Percentiles rank a stretch among this genome's conserved stretches.
Conservation (phyloP, 1,140 invertebrate species). For the Leptonema lineaticorne region DNA sequence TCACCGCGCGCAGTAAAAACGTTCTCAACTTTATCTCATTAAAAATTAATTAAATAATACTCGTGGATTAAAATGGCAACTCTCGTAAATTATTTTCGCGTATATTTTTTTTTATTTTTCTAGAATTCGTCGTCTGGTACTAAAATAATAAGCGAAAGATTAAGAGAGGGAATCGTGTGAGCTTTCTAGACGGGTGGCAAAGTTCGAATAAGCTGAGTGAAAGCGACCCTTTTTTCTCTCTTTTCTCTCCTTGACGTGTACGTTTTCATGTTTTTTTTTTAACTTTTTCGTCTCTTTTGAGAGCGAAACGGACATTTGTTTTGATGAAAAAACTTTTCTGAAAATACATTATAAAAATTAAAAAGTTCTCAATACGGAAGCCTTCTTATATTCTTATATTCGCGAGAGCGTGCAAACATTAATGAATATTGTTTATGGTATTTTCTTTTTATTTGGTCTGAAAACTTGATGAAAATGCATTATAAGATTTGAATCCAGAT, state of each 20-base stretch:
- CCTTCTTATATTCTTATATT: too few relatives aligned
- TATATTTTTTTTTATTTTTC: neutral
- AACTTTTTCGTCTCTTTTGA: too few relatives aligned
- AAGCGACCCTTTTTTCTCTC: too few relatives aligned
- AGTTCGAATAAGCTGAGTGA: too few relatives aligned
- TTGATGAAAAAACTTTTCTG: slow-evolving; percentile 40
- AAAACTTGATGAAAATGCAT: too few relatives aligned
- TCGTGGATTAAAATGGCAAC: slow-evolving; percentile 40
- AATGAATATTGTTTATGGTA: too few relatives aligned
- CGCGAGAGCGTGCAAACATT: too few relatives aligned
- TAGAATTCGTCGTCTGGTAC: slow-evolving; percentile 15
- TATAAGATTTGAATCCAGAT: neutral
- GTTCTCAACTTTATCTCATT: slow-evolving; percentile 42
- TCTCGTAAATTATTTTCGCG: slow-evolving; percentile 40
- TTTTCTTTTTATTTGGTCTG: too few relatives aligned
- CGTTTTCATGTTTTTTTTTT: too few relatives aligned
- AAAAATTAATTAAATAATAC: slow-evolving; percentile 43
- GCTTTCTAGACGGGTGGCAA: neutral
- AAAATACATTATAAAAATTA: slow-evolving; percentile 37
- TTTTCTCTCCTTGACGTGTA: too few relatives aligned
- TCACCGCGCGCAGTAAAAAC: slow-evolving; percentile 36
- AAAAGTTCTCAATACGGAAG: slow-evolving; percentile 23
- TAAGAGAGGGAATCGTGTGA: neutral
- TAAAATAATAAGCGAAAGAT: slow-evolving; percentile 34
- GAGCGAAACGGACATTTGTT: slow-evolving; percentile 32